Conservation (phyloP, 2,888 invertebrate genomes). For the Teleogryllus oceanicus region DNA sequence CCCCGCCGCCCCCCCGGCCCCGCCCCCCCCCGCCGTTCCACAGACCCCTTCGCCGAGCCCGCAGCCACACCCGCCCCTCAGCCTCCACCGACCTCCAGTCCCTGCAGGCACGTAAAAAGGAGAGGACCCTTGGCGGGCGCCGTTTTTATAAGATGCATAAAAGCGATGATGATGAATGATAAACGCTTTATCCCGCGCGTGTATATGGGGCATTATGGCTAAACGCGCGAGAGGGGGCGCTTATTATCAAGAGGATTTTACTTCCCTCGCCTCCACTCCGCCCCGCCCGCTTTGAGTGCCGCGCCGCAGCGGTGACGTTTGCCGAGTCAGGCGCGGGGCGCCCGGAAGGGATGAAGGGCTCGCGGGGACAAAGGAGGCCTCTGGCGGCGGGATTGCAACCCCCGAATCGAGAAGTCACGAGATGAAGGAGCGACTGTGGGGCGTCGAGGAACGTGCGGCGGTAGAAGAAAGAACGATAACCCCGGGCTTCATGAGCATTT, state of each 20-base stretch:
- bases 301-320: too few species aligned
- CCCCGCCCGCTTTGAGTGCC: background rate
- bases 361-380: too few species aligned
- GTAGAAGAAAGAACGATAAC: too few species aligned
- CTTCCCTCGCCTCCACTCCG: background rate
- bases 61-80: background rate
- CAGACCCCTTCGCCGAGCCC: background rate
- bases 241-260: constrained; percentile 18
- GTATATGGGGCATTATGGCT: constrained; percentile 9
- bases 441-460: too few species aligned
- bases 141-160: constrained; percentile 20
- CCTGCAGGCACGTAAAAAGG: background rate
- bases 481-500: too few species aligned
- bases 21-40: background rate
- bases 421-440: too few species aligned
- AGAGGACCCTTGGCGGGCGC: background rate
- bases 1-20: background rate
- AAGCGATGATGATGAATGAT: constrained; percentile 9
- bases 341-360: too few species aligned
- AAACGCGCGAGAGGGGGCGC: background rate
- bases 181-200: constrained; percentile 10
- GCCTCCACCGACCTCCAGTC: background rate
- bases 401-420: too few species aligned
- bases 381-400: too few species aligned
- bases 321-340: too few species aligned